These are phyloP conservation scores for Balearica regulorum DNA, from an alignment of 2,797 vertebrate genomes.

Conservation along the genomic window DNA sequence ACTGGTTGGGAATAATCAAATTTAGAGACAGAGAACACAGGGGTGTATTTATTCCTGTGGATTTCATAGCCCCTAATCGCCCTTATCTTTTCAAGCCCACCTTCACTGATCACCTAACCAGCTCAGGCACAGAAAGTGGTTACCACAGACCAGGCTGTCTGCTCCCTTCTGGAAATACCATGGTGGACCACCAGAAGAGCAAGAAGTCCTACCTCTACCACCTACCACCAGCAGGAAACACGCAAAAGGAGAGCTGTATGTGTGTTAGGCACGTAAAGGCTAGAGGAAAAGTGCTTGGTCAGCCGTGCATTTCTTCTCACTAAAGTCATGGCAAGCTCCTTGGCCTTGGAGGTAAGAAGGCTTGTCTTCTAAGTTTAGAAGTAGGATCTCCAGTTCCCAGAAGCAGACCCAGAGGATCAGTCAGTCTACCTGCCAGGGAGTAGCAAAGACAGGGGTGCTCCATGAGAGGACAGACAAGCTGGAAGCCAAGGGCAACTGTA, in stretches of 20 bases:
- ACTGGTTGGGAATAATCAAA: background rate
- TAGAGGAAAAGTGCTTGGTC: background rate
- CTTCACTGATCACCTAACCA: background rate
- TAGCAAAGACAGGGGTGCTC: accelerated
- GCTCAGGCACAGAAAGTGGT: background rate
- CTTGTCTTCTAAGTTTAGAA: background rate
- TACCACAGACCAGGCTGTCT: background rate
- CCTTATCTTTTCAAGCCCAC: background rate
- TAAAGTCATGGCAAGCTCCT: background rate
- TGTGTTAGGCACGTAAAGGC: background rate
- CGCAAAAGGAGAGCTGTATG: background rate
- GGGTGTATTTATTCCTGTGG: background rate
- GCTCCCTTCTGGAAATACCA: background rate
- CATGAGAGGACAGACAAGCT: background rate
- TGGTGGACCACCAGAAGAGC: background rate
- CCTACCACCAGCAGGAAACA: background rate
- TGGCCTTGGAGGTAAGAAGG: background rate
- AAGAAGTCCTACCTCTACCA: background rate
- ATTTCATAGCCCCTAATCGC: background rate
- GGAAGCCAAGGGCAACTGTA: background rate
- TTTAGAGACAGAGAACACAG: background rate
- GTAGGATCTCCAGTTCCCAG: background rate
- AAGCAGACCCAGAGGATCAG: background rate
- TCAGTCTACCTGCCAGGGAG: background rate
- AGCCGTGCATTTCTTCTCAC: background rate